These are phyloP conservation scores for Dasypus novemcinctus DNA, from an alignment of 2,113 vertebrate species.

Conservation along the genomic window DNA sequence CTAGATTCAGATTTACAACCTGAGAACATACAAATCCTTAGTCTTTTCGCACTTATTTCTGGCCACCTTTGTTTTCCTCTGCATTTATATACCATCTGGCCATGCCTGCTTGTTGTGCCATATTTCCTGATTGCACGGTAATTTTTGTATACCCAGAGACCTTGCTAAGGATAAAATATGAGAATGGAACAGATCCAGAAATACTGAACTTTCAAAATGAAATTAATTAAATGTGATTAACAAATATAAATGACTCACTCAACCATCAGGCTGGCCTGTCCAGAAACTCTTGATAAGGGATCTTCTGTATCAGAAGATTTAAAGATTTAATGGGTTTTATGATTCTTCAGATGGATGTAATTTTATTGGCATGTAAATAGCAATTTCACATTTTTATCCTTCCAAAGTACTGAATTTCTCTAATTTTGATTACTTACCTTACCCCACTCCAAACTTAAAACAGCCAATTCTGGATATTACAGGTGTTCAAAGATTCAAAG, in stretches of 20 bases:
- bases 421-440: neutral
- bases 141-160: neutral
- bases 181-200: conserved; percentile 41
- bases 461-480: neutral
- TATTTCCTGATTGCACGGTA: neutral
- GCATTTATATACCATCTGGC: neutral
- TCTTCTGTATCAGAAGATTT: neutral
- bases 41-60: neutral
- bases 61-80: conserved; percentile 16
- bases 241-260: conserved; percentile 52
- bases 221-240: conserved; percentile 60
- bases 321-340: neutral
- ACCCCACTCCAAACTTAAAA: neutral
- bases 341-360: neutral
- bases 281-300: neutral
- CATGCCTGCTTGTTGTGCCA: neutral
- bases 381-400: neutral
- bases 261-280: neutral
- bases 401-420: neutral
- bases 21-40: neutral
- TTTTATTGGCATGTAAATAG: neutral
- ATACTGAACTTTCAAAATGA: conserved; percentile 26
- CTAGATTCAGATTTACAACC: neutral
- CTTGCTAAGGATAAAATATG: conserved; percentile 26
- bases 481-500: neutral